These are phyloP conservation scores for Spongia lamella DNA, from an alignment of 37 sponge, comb jelly and placozoan genomes.

Conservation along the genomic window DNA sequence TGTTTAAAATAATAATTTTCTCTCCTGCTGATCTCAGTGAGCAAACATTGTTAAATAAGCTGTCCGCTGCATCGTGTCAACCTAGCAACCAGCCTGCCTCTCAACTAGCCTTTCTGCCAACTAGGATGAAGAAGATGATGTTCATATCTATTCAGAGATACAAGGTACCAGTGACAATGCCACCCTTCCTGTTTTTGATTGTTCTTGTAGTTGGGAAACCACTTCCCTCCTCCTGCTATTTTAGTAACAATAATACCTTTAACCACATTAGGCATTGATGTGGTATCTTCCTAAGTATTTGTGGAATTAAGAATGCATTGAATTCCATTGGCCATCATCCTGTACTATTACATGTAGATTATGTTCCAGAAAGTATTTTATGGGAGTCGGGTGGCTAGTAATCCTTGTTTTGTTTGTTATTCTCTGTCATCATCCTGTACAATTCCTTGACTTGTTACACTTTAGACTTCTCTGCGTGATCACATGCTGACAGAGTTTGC, in stretches of 20 bases:
- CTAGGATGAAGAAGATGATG: slow-evolving; percentile 1
- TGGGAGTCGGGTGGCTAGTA: too few relatives aligned
- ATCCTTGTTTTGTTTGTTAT: not conserved
- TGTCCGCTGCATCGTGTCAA: not conserved
- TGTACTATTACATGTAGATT: not conserved
- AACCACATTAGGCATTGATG: too few relatives aligned
- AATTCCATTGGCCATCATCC: too few relatives aligned
- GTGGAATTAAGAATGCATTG: too few relatives aligned
- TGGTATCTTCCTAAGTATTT: too few relatives aligned
- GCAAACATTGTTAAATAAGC: too few relatives aligned
- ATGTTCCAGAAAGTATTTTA: too few relatives aligned
- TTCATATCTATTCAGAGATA: slow-evolving; percentile 58
- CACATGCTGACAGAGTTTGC: slow-evolving; percentile 55
- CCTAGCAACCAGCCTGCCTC: not conserved
- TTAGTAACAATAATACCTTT: too few relatives aligned
- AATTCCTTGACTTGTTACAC: not conserved
- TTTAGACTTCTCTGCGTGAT: slow-evolving; percentile 60
- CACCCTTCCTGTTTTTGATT: not conserved
- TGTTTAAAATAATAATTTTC: not conserved
- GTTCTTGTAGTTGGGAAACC: too few relatives aligned
- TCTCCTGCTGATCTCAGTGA: too few relatives aligned
- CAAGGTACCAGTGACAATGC: slow-evolving; percentile 27
- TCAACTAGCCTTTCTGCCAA: not conserved
- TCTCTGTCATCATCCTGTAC: not conserved
- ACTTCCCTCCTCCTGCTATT: too few relatives aligned